Conservation (phyloP, 2,113 vertebrate species). For the Dasyornis broadbenti region DNA sequence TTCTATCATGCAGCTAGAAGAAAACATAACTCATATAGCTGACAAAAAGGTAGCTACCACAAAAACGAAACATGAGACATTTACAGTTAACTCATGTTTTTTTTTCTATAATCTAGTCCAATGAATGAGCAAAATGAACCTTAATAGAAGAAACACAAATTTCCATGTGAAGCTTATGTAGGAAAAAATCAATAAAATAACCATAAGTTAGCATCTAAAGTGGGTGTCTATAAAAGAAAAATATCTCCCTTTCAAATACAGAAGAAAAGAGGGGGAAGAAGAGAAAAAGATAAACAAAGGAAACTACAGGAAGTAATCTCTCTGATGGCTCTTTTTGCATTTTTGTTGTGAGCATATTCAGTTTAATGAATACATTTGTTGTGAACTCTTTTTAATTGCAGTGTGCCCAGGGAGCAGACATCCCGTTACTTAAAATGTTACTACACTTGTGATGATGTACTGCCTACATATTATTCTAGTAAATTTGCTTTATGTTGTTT, state of each 20-base stretch:
- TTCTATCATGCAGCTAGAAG: neutral
- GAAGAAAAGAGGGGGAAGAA: neutral
- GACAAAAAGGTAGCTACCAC: neutral
- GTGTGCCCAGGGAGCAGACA: neutral
- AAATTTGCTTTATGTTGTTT: neutral
- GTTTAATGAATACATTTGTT: conserved; percentile 23
- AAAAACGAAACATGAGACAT: neutral
- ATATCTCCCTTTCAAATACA: neutral
- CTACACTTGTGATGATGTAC: conserved; percentile 5
- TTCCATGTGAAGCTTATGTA: neutral
- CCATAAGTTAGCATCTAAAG: neutral
- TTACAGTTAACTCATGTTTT: neutral
- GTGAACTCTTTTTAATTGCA: conserved; percentile 21
- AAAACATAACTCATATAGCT: neutral
- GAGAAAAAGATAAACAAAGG: neutral
- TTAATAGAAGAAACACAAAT: neutral
- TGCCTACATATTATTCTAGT: neutral
- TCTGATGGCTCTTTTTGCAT: neutral
- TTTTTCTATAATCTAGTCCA: neutral
- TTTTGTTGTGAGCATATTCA: neutral
- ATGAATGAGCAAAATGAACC: neutral
- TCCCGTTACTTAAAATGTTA: neutral
- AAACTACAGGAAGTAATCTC: neutral
- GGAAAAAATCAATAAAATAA: neutral
- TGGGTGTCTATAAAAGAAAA: neutral